Evolutionary conservation across 2,888 invertebrate species (phyloP).

Genomic region (Leptarthrus brevirostris): DNA sequence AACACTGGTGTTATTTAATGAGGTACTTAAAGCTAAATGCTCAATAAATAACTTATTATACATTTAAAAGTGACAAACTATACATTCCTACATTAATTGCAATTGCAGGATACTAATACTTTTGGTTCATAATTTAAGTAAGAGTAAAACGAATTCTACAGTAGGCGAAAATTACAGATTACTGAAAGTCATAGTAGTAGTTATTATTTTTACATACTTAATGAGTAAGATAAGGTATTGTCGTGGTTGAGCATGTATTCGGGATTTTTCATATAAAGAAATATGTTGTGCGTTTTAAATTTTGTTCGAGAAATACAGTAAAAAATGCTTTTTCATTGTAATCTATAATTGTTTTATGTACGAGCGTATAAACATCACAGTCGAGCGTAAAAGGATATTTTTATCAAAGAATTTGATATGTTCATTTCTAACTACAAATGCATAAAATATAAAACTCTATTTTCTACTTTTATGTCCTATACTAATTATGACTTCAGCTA

Average conservation of each 20-base stretch:
- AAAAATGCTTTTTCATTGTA: neutral
- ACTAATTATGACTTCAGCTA: neutral
- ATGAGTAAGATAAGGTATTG: neutral
- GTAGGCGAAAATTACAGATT: neutral
- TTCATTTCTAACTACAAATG: constrained; percentile 22
- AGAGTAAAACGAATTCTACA: neutral
- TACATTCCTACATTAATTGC: neutral
- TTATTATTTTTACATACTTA: neutral
- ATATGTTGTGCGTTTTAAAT: constrained; percentile 3
- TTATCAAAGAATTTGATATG: constrained; percentile 26
- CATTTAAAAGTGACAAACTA: no score
- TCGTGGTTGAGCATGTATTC: constrained; percentile 18
- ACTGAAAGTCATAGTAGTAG: constrained; percentile 23
- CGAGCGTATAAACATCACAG: constrained; percentile 30
- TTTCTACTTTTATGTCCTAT: neutral
- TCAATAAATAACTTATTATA: no score
- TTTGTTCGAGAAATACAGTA: neutral
- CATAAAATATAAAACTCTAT: constrained; percentile 2
- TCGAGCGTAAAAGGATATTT: constrained; percentile 26
- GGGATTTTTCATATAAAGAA: neutral
- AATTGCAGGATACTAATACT: neutral
- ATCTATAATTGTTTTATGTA: neutral
- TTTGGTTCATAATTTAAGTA: neutral
- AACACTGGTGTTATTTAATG: no score
- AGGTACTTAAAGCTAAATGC: no score